Conservation (phyloP, 1,140 invertebrate genomes). For the Wiebesia pumilae region DNA sequence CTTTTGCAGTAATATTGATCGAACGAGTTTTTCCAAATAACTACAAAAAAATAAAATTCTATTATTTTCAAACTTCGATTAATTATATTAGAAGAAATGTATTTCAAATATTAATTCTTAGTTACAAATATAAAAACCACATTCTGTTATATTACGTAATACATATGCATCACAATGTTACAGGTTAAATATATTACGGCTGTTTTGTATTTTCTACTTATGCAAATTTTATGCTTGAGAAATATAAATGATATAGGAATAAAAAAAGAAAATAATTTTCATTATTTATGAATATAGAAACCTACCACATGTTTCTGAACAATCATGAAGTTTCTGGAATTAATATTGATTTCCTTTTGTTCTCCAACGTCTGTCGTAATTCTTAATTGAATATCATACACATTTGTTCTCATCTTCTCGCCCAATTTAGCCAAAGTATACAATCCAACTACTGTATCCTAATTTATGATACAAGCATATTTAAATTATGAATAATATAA, state of each 20-base stretch:
- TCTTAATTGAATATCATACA: conserved; percentile 77
- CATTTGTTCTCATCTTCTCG: conserved; percentile 76
- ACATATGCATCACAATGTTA: too few species aligned
- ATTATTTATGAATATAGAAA: background rate
- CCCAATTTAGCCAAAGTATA: conserved; percentile 84
- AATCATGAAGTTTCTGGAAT: conserved; percentile 83
- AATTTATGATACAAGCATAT: conserved; percentile 22
- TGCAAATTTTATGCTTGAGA: too few species aligned
- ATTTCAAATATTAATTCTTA: too few species aligned
- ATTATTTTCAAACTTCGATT: background rate
- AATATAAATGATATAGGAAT: background rate
- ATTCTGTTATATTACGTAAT: too few species aligned
- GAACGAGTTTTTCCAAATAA: conserved; percentile 69
- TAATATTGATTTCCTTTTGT: conserved; percentile 80
- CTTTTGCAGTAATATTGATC: conserved; percentile 83
- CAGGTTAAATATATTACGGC: too few species aligned
- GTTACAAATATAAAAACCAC: too few species aligned
- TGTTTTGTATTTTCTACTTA: too few species aligned
- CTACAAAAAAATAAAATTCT: conserved; percentile 39
- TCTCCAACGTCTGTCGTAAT: conserved; percentile 77
- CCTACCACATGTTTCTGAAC: conserved; percentile 82
- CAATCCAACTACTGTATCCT: conserved; percentile 86
- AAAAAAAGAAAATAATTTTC: background rate
- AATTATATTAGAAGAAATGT: background rate
- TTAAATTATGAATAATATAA: conserved; percentile 16